phyloP scores from a whole-genome alignment of 2,888 invertebrate genomes.

The Eupithecia exiguata region DNA sequence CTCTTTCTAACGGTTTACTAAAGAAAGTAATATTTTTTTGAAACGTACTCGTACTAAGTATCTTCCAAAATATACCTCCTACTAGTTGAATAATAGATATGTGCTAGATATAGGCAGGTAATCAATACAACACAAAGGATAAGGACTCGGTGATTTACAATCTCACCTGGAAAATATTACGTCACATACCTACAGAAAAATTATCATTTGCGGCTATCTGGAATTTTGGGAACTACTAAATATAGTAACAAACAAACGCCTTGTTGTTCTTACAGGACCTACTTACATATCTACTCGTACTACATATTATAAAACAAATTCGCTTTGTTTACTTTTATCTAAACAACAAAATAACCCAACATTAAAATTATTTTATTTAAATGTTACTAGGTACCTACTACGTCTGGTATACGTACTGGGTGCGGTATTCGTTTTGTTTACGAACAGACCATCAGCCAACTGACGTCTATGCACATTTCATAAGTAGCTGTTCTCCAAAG shows the following conservation, averaged over 20 bases:
- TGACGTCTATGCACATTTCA: slow-evolving; percentile 3
- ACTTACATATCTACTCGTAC: background rate
- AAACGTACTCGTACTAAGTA: no score
- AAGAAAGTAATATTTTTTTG: no score
- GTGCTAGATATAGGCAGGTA: no score
- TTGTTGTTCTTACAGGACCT: background rate
- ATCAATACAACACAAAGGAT: no score
- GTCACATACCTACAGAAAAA: no score
- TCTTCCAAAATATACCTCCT: no score
- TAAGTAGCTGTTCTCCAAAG: slow-evolving; percentile 49
- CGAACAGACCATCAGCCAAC: background rate
- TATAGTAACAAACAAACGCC: background rate
- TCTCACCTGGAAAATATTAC: no score
- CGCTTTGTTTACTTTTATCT: background rate
- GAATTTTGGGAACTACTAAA: background rate
- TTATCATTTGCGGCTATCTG: background rate
- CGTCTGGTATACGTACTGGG: background rate
- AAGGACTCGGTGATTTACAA: no score
- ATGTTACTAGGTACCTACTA: background rate
- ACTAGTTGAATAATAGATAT: no score
- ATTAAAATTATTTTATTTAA: background rate
- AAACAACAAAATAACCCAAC: background rate
- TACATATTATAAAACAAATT: background rate
- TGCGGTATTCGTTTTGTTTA: background rate
- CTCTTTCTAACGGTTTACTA: no score